Evolutionary conservation across 1,140 invertebrate genomes (phyloP).

Genomic region (Goniozus legneri): DNA sequence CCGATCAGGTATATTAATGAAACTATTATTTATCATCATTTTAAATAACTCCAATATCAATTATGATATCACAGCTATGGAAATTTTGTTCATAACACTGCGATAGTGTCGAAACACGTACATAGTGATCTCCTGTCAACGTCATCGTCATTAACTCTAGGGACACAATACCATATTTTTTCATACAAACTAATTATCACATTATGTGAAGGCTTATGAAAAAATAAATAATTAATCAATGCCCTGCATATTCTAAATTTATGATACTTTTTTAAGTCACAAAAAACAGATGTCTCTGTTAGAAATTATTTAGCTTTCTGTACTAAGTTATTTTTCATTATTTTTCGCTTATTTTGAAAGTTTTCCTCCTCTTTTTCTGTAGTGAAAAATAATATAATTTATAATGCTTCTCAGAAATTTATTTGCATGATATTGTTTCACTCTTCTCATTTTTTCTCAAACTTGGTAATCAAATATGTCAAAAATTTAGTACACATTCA

Average conservation of each 20-base stretch:
- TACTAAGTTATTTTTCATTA: slow-evolving; percentile 7
- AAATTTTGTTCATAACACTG: background rate
- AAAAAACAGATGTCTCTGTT: background rate
- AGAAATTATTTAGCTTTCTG: background rate
- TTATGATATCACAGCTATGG: background rate
- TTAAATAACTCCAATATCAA: background rate
- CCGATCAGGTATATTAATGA: slow-evolving; percentile 76
- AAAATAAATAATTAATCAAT: background rate
- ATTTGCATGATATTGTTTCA: slow-evolving; percentile 1
- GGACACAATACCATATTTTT: slow-evolving; percentile 3
- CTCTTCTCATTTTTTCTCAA: background rate
- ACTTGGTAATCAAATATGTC: background rate
- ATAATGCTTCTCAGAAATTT: slow-evolving; percentile 2
- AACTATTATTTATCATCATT: background rate
- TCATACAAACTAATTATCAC: background rate
- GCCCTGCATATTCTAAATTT: background rate
- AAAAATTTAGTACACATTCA: slow-evolving; percentile 2
- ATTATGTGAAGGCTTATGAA: background rate
- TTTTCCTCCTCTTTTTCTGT: slow-evolving; percentile 1
- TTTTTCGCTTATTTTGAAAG: slow-evolving; percentile 18
- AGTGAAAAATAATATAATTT: slow-evolving; percentile 3
- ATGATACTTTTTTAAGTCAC: background rate
- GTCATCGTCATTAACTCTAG: slow-evolving; percentile 24
- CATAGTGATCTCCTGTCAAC: slow-evolving; percentile 34
- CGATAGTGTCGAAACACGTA: slow-evolving; percentile 5